Evolutionary conservation across 2,113 vertebrate species (phyloP).

Genomic region (Hippocampus mohnikei): DNA sequence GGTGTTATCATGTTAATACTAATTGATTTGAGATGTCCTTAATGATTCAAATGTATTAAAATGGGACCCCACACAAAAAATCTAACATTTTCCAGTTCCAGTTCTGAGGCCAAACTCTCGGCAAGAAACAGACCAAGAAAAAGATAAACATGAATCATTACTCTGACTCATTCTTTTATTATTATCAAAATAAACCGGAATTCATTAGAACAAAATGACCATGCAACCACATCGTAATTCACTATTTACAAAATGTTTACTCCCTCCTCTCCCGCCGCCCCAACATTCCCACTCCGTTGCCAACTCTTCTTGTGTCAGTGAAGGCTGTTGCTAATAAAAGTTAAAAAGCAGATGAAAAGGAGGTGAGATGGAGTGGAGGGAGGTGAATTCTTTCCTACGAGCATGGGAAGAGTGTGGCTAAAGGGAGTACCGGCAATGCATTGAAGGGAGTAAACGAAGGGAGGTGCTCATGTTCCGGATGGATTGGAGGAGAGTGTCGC

Average conservation of each 20-base stretch:
- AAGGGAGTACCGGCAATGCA: slow-evolving; percentile 30
- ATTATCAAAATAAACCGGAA: background rate
- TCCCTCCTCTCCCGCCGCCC: slow-evolving; percentile 14
- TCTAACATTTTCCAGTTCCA: too few relatives aligned
- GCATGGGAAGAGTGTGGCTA: slow-evolving; percentile 48
- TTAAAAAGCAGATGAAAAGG: slow-evolving; percentile 67
- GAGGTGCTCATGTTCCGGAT: slow-evolving; percentile 25
- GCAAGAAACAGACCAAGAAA: background rate
- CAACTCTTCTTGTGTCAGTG: slow-evolving; percentile 58
- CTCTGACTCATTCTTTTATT: background rate
- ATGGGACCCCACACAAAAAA: too few relatives aligned
- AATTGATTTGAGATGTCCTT: too few relatives aligned
- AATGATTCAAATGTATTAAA: too few relatives aligned
- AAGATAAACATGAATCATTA: background rate
- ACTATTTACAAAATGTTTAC: background rate
- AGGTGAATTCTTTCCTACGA: slow-evolving; percentile 60
- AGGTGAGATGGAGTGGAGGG: slow-evolving; percentile 60
- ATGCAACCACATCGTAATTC: background rate
- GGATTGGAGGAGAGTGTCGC: slow-evolving; percentile 50
- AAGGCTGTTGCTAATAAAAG: slow-evolving; percentile 74
- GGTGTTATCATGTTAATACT: too few relatives aligned
- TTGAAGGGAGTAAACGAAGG: slow-evolving; percentile 27
- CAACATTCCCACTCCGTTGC: slow-evolving; percentile 25
- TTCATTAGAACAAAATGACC: background rate
- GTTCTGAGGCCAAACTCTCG: too few relatives aligned